Evolutionary conservation across 92 coral and sea anemone genomes (phyloP), one percentile per base, ranked within the genome.

Genomic region (Porites lobata): DNA sequence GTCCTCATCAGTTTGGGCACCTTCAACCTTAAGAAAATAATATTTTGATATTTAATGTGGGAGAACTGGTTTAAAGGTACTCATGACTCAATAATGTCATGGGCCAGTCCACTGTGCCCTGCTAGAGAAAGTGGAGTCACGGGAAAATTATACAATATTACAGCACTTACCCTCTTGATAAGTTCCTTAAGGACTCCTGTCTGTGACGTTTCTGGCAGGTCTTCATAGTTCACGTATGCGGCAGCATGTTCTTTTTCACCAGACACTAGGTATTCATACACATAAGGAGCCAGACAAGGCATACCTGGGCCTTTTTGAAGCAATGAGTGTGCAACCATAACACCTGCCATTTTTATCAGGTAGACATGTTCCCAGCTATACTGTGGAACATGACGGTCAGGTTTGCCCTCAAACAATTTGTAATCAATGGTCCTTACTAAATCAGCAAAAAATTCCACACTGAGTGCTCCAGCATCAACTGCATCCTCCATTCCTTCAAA

Each of bases 391-490:
- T 83, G 81, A 15, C 75, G 65, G 56, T 80, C 76, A 63, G 75
- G 57, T 14, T 62, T 65, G 51, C 87, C 87, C 63, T 88, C 91
- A 66, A 81, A 88, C 38, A 88, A 74, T 50, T 61, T 75, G 65
- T 72, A 14, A 21, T 88, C 75, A 14, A 88, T 80, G 58, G 57
- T 65, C 22, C 79, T 78, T 65, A 79, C 6, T 73, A 88, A 64
- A 61, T 81, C 75, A 18, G 58, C 81, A 82, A 88, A 88, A 56
- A 72, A 88, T 56, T 88, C 91, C 75, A 51, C 66, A 15, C 75
- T 32, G 19, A 80, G 82, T 10, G 87, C 91, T 1, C 91, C 91
- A 20, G 91, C 87, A 82, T 88, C 88, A 6, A 88, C 80, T 65
- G 82, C 91, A 81, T 58, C 24, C 79, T 88, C 87, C 78, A 74